Base-by-base conservation (phyloP, 2,888 invertebrate genomes). In the Apamea crenata region DNA sequence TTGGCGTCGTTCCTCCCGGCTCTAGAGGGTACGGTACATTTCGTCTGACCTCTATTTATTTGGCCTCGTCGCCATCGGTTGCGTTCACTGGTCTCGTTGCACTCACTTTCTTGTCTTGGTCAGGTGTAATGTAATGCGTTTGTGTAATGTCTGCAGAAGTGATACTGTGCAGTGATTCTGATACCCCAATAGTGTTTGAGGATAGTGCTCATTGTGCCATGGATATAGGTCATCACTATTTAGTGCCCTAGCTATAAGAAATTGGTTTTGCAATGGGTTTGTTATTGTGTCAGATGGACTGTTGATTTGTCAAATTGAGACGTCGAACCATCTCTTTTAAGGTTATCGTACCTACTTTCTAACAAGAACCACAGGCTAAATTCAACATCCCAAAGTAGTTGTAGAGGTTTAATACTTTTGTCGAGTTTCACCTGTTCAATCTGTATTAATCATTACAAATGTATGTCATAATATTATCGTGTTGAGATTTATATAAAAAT, bases 41-140 rank as follows among this genome's bases (percentile, higher is more conserved):
- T 91, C 78, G 87, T 87, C 85, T 95, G 96, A 96, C 96, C 96
- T 96, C 94, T 94, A 94, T 94, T 82, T 91, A 81, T 79, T 91
- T 93, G 96, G 94, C 96, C 96, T 95, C 95, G 95, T 89, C 89
- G 92, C 93, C 94, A 93, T 94, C 94, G 93, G 93, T 95, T 95
- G 95, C 96, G 95, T 95, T 96, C 96, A 95, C 95, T 93, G 92
- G 92, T 94, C 93, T 94, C 90, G 93, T 93, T 95, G 96, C 96
- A 96, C 92, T 96, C 95, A 96, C 96, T 96, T 96, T 96, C 95
- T 94, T 95, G 95, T 94, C 95, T 95, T 93, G 94, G 94, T 95
- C 96, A 96, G 95, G 96, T 96, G 96, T 95, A 95, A 93, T 94
- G 92, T 93, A 93, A 94, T 93, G 91, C 89, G 93, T 94, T 94